phyloP scores from a whole-genome alignment of 1,140 invertebrate species.

The Magallana gigas region DNA sequence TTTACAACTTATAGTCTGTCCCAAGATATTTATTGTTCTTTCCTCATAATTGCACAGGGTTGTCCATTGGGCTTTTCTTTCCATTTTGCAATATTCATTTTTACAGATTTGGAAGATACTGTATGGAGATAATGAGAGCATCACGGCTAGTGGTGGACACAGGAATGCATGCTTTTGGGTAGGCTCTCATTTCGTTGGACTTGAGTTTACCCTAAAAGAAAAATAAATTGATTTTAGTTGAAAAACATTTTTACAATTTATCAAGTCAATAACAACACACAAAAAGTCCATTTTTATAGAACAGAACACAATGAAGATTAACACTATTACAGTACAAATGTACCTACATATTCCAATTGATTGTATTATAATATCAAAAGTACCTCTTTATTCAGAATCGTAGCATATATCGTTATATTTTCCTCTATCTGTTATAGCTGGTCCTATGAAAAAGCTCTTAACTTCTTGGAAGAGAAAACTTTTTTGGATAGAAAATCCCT shows the following conservation, averaged over 20 bases:
- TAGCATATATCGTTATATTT: not conserved
- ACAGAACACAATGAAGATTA: not conserved
- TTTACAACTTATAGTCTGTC: no score
- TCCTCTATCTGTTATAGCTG: not conserved
- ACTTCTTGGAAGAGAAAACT: slow-evolving; percentile 37
- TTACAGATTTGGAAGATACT: slow-evolving; percentile 77
- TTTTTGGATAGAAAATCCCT: not conserved
- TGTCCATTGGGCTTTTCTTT: no score
- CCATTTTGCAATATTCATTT: no score
- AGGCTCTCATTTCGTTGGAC: not conserved
- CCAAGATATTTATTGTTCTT: no score
- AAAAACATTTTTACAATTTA: no score
- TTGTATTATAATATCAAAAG: no score
- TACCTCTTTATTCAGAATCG: not conserved
- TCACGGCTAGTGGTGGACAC: slow-evolving; percentile 78
- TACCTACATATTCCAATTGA: no score
- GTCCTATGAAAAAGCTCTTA: slow-evolving; percentile 37
- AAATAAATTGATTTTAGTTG: not conserved
- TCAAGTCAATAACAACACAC: not conserved
- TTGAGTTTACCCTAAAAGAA: not conserved
- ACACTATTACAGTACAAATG: no score
- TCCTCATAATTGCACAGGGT: no score
- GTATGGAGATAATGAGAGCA: slow-evolving; percentile 76
- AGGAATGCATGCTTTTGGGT: slow-evolving; percentile 78
- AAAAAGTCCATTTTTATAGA: not conserved